Base-by-base conservation (phyloP, 2,797 vertebrate genomes). In the Siniperca undulata region DNA sequence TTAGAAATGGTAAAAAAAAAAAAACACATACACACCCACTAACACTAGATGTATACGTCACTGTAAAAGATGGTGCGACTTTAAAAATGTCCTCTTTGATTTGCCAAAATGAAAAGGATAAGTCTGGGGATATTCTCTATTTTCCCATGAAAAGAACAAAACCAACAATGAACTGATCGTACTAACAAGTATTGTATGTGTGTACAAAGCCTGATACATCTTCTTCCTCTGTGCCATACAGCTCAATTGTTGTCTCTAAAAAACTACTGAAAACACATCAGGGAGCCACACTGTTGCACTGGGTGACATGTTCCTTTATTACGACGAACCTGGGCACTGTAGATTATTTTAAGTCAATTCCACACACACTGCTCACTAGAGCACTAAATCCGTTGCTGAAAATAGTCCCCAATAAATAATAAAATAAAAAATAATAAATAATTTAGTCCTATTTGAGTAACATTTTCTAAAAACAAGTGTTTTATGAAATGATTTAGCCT, bases 11-110 rank as follows among this genome's bases (percentile, higher is more conserved):
- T 14, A 38, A 17, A 22, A 61, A 58, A 19, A 20, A 5, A 36
- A 17, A 19, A 30, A 30, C 3, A 30, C 12, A 67, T 20, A 38
- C 7, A 38, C 58, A 59, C 52, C 61, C 36, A 72, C 34, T 19
- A 40, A 56, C 16, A 59, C 5, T 13, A 19, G 42, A n/a, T 6
- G 36, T 30, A 34, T 0, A 7, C 22, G 24, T 22, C 20, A 20
- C 13, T 78, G 7, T 40, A 67, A 71, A 61, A 48, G 24, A 48
- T 38, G 40, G 48, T 36, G 38, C 14, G 30, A 72, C 56, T 70
- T 64, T 40, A 3, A 42, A 34, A 67, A 69, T 10, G 27, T 27
- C 52, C 16, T 52, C n/a, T 16, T 12, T 46, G 38, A n/a, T 64
- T 36, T 58, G 24, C 19, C 20, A 70, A 65, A 79, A 38, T 27